Evolutionary conservation across 1,140 invertebrate genomes (phyloP).

Genomic region (Zaprionus davidi): DNA sequence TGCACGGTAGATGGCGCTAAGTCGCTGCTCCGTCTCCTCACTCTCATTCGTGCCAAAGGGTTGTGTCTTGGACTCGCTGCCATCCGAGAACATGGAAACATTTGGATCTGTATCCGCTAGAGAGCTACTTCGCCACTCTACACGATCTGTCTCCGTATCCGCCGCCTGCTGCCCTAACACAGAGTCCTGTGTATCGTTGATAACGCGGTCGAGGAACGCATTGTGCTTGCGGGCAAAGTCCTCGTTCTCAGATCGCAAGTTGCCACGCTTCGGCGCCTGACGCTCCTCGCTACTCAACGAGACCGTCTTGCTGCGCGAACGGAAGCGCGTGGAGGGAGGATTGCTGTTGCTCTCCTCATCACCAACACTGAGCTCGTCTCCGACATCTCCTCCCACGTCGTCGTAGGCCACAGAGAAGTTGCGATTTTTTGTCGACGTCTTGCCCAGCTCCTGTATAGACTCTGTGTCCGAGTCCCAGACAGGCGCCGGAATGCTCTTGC

Average conservation of each 20-base stretch:
- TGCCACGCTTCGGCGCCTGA: constrained; percentile 40
- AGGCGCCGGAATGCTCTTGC: constrained; percentile 59
- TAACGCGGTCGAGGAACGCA: constrained; percentile 85
- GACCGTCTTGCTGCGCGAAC: constrained; percentile 60
- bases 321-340: constrained; percentile 17
- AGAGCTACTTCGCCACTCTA: constrained; percentile 37
- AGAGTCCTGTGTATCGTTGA: constrained; percentile 46
- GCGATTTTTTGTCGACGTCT: constrained; percentile 18
- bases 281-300: constrained; percentile 56
- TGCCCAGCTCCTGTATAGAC: constrained; percentile 28
- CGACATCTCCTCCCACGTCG: constrained; percentile 1
- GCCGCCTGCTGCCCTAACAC: neutral
- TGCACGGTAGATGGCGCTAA: constrained; percentile 52
- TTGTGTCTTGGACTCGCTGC: constrained; percentile 32
- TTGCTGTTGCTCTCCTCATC: constrained; percentile 49
- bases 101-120: constrained; percentile 38
- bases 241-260: constrained; percentile 86
- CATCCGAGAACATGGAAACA: constrained; percentile 52
- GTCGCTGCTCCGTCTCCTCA: constrained; percentile 50
- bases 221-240: constrained; percentile 87
- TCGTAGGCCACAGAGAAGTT: constrained; percentile 38
- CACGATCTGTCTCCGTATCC: constrained; percentile 11
- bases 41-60: neutral
- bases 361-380: constrained; percentile 25
- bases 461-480: constrained; percentile 49